Base-by-base conservation (phyloP, 2,113 vertebrate species). In the Elanoides forficatus region DNA sequence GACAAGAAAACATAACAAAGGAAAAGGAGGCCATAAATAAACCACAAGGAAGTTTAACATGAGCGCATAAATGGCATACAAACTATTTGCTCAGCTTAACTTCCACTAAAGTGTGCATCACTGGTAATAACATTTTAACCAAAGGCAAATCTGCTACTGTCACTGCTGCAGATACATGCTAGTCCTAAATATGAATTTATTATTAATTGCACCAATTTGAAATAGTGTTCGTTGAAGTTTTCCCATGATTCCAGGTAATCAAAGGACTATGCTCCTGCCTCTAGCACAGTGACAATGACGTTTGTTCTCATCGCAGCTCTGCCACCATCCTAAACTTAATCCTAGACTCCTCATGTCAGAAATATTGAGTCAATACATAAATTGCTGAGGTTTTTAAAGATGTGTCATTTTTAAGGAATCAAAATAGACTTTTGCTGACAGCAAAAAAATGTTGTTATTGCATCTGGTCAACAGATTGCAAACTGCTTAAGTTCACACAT, bases 401-500 rank as follows among this genome's bases (percentile, higher is more conserved):
- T 9, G 4, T 47, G 25, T 23, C 36, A 56, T 38, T 60, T 62
- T 62, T 80, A 86, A 79, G 36, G 30, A 91, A 80, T 38, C 20
- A 60, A 66, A 93, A 87, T 14, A n/a, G 87, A 40, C 25, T 56
- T 62, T 8, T 62, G 42, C 42, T 73, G 50, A 67, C 38, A 65
- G 45, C 71, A 90, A 32, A 56, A 76, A 63, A 19, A 7, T 38
- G 14, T 47, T 20, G 42, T 42, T 82, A 75, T 38, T 55, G 15
- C 7, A 78, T 50, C 52, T 65, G 22, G 15, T 17, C 25, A 67
- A 52, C 15, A 67, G 26, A 74, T 10, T 63, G 27, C 66, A 94
- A 85, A 29, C 26, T 0, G 0, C 29, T 21, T 34, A 7, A 89
- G 10, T 18, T 85, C 63, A 78, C 23, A 70, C 6, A 34, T 0